Conservation (phyloP, 30 jellyfish, hydroid and myxozoan genomes). For the Catostylus mosaicus region DNA sequence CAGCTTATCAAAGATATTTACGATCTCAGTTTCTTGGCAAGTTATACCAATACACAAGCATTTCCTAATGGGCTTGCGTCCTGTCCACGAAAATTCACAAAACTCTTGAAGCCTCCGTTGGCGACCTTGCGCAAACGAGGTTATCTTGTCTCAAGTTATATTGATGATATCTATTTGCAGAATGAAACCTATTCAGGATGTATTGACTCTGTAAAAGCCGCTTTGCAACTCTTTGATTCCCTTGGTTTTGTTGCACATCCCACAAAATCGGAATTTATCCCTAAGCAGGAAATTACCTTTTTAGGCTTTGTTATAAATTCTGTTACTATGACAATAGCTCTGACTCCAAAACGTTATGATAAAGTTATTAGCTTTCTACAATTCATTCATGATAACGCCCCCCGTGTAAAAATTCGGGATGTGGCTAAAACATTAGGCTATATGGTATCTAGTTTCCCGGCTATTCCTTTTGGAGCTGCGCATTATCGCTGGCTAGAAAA, state of each 20-base stretch:
- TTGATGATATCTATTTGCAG: constrained; percentile 42
- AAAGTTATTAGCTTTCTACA: neutral
- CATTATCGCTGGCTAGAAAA: constrained; percentile 37
- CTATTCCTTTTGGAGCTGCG: constrained; percentile 18
- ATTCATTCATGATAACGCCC: neutral
- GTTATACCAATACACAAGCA: no score
- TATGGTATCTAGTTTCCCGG: constrained; percentile 58
- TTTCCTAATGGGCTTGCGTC: constrained; percentile 52
- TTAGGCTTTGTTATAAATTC: constrained; percentile 44
- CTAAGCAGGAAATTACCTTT: constrained; percentile 24
- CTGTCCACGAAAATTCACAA: constrained; percentile 63
- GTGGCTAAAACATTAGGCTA: constrained; percentile 48
- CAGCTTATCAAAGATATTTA: no score
- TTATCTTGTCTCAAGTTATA: constrained; percentile 27
- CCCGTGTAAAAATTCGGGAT: constrained; percentile 24
- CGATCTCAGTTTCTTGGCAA: no score
- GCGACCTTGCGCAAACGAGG: constrained; percentile 14
- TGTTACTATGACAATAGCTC: constrained; percentile 25
- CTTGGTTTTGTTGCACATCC: constrained; percentile 67
- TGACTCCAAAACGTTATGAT: neutral
- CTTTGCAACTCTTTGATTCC: constrained; percentile 19
- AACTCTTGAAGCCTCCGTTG: constrained; percentile 43
- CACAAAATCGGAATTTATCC: constrained; percentile 42
- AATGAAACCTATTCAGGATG: constrained; percentile 19
- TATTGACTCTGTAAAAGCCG: neutral